These are phyloP conservation scores for Diloba caeruleocephala DNA, from an alignment of 2,888 invertebrate species.

Conservation along the genomic window DNA sequence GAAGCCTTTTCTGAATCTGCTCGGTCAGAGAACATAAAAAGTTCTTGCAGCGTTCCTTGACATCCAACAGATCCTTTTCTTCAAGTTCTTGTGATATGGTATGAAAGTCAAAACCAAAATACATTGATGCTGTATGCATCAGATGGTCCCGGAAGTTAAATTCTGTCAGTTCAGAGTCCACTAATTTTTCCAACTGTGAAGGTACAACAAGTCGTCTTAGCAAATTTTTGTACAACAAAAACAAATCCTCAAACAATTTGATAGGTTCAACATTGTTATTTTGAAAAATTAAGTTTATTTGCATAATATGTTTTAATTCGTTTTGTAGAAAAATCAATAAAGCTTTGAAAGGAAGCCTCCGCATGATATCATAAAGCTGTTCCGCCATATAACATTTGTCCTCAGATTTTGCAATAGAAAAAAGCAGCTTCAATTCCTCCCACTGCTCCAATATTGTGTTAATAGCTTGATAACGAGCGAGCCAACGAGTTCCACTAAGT, in stretches of 20 bases:
- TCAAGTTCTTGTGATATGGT: too few species aligned
- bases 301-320: slow-evolving; percentile 47
- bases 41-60: slow-evolving; percentile 28
- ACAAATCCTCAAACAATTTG: slow-evolving; percentile 41
- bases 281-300: slow-evolving; percentile 54
- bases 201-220: slow-evolving; percentile 42
- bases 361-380: slow-evolving; percentile 50
- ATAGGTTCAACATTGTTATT: slow-evolving; percentile 50
- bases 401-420: slow-evolving; percentile 45
- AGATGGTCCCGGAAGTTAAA: slow-evolving; percentile 54
- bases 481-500: slow-evolving; percentile 53
- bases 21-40: slow-evolving; percentile 37
- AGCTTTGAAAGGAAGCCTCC: slow-evolving; percentile 35
- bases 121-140: slow-evolving; percentile 52
- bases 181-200: slow-evolving; percentile 49
- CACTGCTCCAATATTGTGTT: slow-evolving; percentile 54
- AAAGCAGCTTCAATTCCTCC: slow-evolving; percentile 57
- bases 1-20: slow-evolving; percentile 47
- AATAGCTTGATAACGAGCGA: slow-evolving; percentile 43
- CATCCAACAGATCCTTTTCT: slow-evolving; percentile 16
- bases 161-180: slow-evolving; percentile 38
- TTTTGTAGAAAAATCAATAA: slow-evolving; percentile 48
- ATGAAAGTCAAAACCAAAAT: too few species aligned
- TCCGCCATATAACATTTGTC: slow-evolving; percentile 53
- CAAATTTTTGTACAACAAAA: slow-evolving; percentile 47